Base-by-base conservation (phyloP, 2,888 invertebrate genomes). In the Clusia tigrina region DNA sequence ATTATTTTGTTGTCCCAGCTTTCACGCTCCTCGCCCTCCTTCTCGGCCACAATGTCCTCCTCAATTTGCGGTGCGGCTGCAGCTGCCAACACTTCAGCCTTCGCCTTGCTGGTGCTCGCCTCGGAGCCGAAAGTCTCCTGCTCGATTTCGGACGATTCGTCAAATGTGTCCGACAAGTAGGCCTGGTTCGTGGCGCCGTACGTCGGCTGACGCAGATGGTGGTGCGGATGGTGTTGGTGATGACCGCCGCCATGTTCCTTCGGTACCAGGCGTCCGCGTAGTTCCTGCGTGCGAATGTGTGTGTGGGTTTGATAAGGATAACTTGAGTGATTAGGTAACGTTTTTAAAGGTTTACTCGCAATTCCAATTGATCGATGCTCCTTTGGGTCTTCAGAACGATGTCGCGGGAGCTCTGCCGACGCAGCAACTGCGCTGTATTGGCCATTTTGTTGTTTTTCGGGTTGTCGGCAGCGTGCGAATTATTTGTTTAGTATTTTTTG, bases 1-100 rank as follows among this genome's bases (percentile, higher is more conserved):
- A 96, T 96, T 62, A 96, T 85, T 83, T 95, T 95, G 82, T 92
- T 94, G 82, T 95, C 95, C 95, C 95, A 96, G 54, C 93, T 93
- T 82, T 95, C 95, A 51, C 95, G 86, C 72, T 93, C 93, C 42
- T 88, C 89, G 1, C 80, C 79, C 70, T 86, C 89, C 20, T 89
- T 91, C 79, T 90, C 91, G 1, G 90, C 90, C 67, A 89, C 89
- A 67, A 90, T 87, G 58, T 82, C 82, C 63, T 77, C 78, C 58
- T 85, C 88, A 72, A 88, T 88, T 74, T 89, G 89, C 2, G 80
- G 81, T 24, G 71, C 70, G 62, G 69, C 63, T 20, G 68, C 72
- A 38, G 73, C 69, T 58, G 72, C 71, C 24, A 69, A 63, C 60
- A 78, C 48, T 22, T 76, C 74, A 17, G 74, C 72, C 80, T 80